Conservation (phyloP, 2,888 invertebrate genomes). For the Bombylius discolor region DNA sequence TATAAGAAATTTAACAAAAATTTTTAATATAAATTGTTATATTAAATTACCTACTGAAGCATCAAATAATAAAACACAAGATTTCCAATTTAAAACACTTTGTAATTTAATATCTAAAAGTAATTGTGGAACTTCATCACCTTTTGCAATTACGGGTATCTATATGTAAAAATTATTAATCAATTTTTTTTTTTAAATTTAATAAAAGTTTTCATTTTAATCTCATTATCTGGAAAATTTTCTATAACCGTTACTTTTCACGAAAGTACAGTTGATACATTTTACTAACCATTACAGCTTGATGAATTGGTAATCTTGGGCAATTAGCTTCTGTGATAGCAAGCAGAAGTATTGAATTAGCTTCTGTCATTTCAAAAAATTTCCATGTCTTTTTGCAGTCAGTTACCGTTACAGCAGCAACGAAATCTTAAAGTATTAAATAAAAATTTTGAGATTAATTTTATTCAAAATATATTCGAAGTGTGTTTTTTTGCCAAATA, state of each 20-base stretch:
- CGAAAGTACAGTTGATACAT: too few species aligned
- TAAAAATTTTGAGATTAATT: neutral
- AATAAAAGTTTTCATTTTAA: neutral
- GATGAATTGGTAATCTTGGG: constrained; percentile 52
- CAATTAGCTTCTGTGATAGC: constrained; percentile 70
- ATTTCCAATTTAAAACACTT: constrained; percentile 55
- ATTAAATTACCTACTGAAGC: constrained; percentile 48
- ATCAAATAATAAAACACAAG: constrained; percentile 59
- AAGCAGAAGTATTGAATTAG: constrained; percentile 53
- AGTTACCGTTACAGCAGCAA: constrained; percentile 60
- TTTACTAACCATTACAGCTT: constrained; percentile 47
- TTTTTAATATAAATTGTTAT: neutral
- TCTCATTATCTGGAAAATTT: too few species aligned
- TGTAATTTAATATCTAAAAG: constrained; percentile 58
- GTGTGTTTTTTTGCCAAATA: constrained; percentile 21
- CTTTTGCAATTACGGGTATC: constrained; percentile 50
- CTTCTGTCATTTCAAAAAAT: constrained; percentile 47
- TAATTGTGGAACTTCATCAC: constrained; percentile 65
- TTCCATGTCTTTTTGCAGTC: constrained; percentile 64
- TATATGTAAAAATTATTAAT: constrained; percentile 9
- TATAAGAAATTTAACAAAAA: neutral
- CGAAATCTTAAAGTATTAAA: constrained; percentile 42
- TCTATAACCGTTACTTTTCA: too few species aligned
- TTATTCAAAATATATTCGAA: neutral
- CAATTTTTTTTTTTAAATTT: neutral